Evolutionary conservation across 1,140 invertebrate genomes (phyloP).

Genomic region (Lordiphosa stackelbergi): DNA sequence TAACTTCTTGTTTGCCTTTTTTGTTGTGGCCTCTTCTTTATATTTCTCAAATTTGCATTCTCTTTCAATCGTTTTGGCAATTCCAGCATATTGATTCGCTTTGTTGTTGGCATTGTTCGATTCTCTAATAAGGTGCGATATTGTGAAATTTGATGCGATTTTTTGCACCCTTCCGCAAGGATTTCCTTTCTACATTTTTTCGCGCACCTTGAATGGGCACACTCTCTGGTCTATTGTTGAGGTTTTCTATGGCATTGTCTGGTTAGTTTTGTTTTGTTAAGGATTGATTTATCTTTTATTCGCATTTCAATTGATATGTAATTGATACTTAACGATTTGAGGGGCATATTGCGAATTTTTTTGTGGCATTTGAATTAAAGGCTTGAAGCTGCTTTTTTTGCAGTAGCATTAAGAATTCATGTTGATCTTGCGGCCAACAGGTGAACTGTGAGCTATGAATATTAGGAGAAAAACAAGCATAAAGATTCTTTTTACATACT

Average conservation of each 20-base stretch:
- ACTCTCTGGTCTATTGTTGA: conserved; percentile 50
- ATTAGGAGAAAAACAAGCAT: background rate
- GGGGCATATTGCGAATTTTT: conserved; percentile 49
- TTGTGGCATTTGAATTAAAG: conserved; percentile 42
- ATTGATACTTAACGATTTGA: conserved; percentile 48
- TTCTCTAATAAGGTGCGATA: conserved; percentile 76
- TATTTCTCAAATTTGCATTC: conserved; percentile 31
- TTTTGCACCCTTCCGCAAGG: conserved; percentile 42
- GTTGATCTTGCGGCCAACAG: background rate
- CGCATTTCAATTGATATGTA: conserved; percentile 56
- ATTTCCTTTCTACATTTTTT: conserved; percentile 13
- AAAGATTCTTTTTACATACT: background rate
- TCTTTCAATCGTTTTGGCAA: conserved; percentile 37
- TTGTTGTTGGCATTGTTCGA: conserved; percentile 48
- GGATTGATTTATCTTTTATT: conserved; percentile 36
- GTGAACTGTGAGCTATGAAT: too few species aligned
- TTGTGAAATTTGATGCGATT: conserved; percentile 77
- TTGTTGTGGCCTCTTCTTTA: conserved; percentile 26
- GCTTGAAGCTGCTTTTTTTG: conserved; percentile 25
- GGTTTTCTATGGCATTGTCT: conserved; percentile 42
- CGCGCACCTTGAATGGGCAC: conserved; percentile 34
- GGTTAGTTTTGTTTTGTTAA: background rate
- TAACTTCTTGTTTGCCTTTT: conserved; percentile 63
- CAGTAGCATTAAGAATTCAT: background rate
- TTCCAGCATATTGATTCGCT: conserved; percentile 23